These are phyloP conservation scores for Leptothorax acervorum DNA, from an alignment of 2,888 invertebrate species.

Conservation along the genomic window DNA sequence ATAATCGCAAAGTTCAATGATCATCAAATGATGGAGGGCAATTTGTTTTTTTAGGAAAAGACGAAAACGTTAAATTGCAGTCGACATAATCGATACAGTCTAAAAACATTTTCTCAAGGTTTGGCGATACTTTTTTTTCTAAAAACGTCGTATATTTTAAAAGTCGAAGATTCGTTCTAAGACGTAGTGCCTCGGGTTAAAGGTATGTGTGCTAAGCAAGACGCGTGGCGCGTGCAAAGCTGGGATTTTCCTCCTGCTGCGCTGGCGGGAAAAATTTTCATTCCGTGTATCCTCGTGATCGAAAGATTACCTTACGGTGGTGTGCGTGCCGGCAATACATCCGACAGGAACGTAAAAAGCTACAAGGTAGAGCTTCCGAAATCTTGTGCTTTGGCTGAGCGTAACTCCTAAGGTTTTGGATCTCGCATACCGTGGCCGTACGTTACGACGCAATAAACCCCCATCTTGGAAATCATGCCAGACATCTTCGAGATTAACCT, in stretches of 20 bases:
- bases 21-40: neutral
- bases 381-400: conserved; percentile 54
- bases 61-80: neutral
- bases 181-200: conserved; percentile 34
- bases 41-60: neutral
- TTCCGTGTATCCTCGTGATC: conserved; percentile 47
- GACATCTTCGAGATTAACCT: conserved; percentile 81
- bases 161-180: conserved; percentile 31
- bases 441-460: conserved; percentile 82
- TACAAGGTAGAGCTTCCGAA: conserved; percentile 51
- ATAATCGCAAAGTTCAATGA: neutral
- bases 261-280: conserved; percentile 44
- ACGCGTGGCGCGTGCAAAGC: conserved; percentile 51
- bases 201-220: conserved; percentile 35
- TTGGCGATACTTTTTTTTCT: neutral
- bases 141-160: conserved; percentile 29
- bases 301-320: conserved; percentile 42
- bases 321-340: conserved; percentile 26
- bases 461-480: conserved; percentile 78
- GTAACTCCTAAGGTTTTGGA: conserved; percentile 61
- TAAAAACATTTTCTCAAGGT: neutral
- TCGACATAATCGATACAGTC: neutral
- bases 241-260: conserved; percentile 30
- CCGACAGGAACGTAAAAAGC: conserved; percentile 54
- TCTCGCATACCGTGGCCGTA: conserved; percentile 67